Percentiles rank a stretch among this genome's conserved stretches.
These are phyloP conservation scores for Dreissena rostriformis DNA, from an alignment of 1,140 invertebrate genomes.

Conservation along the genomic window DNA sequence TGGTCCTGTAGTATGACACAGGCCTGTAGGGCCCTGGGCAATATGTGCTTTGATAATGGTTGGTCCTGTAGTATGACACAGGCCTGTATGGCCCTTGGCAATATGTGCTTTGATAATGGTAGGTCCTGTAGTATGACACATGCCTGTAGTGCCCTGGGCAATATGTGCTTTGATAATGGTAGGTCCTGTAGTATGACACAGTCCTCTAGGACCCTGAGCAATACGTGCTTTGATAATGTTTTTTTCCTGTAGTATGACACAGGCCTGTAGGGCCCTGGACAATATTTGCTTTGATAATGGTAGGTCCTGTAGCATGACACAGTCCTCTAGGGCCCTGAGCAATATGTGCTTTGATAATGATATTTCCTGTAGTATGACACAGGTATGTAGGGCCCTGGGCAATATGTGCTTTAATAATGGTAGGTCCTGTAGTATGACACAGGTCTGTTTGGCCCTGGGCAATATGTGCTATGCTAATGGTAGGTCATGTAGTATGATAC, in stretches of 20 bases:
- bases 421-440: no score
- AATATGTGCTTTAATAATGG: constrained; percentile 50
- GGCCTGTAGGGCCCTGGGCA: no score
- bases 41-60: constrained; percentile 80
- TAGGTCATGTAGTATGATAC: constrained; percentile 75
- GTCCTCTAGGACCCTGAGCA: not conserved
- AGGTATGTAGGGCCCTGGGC: no score
- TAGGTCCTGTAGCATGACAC: no score
- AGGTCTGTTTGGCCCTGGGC: no score
- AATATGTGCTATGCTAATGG: no score
- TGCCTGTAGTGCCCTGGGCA: not conserved
- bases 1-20: no score
- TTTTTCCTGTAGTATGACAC: constrained; percentile 80
- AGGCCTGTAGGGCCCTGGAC: constrained; percentile 90
- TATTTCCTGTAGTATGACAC: no score
- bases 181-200: constrained; percentile 23
- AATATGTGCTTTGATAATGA: no score
- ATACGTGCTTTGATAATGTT: constrained; percentile 46
- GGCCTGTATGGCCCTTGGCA: not conserved
- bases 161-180: constrained; percentile 83
- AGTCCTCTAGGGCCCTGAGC: no score
- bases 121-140: constrained; percentile 21
- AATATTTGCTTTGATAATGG: constrained; percentile 94
- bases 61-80: constrained; percentile 22
- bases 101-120: not conserved